Evolutionary conservation across 2,888 invertebrate species (phyloP), one percentile per base, ranked within the genome.

Genomic region (Balanococcus diminutus): DNA sequence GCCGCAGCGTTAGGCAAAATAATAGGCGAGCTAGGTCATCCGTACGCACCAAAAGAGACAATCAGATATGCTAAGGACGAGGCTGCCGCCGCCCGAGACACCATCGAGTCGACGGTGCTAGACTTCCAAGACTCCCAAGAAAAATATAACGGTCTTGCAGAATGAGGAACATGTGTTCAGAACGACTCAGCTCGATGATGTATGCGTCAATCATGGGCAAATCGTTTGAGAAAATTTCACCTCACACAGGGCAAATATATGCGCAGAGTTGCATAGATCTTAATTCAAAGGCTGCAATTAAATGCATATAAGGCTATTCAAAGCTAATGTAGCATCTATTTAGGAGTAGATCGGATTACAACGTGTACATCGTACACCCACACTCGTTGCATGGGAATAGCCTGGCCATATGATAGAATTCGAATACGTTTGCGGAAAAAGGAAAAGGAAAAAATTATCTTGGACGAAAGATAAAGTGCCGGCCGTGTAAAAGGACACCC

Each of bases 361-460:
- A 22, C 19, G 4, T 56, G 46, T 46, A 46, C 46, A 46, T 8
- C 46, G n/a, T 8, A 6, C 56, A 56, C 56, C 56, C 19, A 56
- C 56, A 22, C n/a, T 22, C 56, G 22, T 56, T 5, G 56, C 22
- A 56, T 56, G 56, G 56, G 56, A 56, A 56, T 56, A 2, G 19
- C 22, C 56, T 36, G 3, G n/a, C n/a, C n/a, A 42, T 42, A 11
- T 42, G 42, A 31, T 14, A 31, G 16, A 16, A 16, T 3, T 1
- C 6, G 11, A 5, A 79, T 36, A 19, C 36, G 75, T 79, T 79
- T 79, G 75, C 75, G 75, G 75, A 79, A 79, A 79, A 79, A 32
- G 36, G 2, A 19, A 32, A n/a, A 79, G 9, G 16, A 67, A 67
- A 67, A 67, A 28, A 22, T 46, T 4, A 67, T 67, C 16, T 67